phyloP scores from a whole-genome alignment of 2,797 vertebrate species.

The Cirrhinus molitorella region DNA sequence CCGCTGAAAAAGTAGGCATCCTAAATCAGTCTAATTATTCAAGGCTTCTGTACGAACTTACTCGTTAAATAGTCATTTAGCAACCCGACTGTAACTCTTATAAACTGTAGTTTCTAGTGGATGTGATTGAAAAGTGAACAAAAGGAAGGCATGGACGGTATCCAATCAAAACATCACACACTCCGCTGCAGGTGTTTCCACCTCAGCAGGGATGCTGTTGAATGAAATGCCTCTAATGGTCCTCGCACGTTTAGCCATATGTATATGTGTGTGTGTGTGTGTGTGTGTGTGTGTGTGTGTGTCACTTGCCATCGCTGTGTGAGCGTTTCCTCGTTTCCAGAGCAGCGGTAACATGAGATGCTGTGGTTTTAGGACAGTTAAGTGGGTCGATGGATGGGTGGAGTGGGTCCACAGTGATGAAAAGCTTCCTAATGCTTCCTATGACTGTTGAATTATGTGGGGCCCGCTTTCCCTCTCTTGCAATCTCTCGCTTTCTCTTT shows the following conservation, averaged over 20 bases:
- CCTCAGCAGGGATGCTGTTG: neutral
- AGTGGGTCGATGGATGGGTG: constrained; percentile 68
- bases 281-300: constrained; percentile 22
- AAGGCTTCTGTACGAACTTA: neutral
- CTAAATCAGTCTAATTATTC: neutral
- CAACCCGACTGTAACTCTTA: neutral
- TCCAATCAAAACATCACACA: constrained; percentile 27
- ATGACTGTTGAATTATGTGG: constrained; percentile 33
- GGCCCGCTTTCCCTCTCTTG: constrained; percentile 10
- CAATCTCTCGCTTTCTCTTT: neutral
- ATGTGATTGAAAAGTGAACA: constrained; percentile 15
- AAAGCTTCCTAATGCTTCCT: constrained; percentile 61
- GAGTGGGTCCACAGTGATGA: constrained; percentile 56
- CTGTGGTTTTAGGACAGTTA: constrained; percentile 56
- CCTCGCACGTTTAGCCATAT: neutral
- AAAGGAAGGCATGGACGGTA: constrained; percentile 20
- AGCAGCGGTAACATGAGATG: constrained; percentile 39
- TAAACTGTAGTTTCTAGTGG: neutral
- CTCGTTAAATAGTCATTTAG: neutral
- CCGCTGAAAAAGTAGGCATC: neutral
- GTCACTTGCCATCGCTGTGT: constrained; percentile 13
- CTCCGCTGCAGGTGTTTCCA: constrained; percentile 45
- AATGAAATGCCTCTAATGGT: constrained; percentile 6
- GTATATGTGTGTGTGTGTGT: constrained; percentile 7
- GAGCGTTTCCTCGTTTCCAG: constrained; percentile 16